Percentiles rank a stretch among this genome's conserved stretches.
Evolutionary conservation across 2,888 invertebrate genomes (phyloP).

Genomic region (Conops quadrifasciatus): DNA sequence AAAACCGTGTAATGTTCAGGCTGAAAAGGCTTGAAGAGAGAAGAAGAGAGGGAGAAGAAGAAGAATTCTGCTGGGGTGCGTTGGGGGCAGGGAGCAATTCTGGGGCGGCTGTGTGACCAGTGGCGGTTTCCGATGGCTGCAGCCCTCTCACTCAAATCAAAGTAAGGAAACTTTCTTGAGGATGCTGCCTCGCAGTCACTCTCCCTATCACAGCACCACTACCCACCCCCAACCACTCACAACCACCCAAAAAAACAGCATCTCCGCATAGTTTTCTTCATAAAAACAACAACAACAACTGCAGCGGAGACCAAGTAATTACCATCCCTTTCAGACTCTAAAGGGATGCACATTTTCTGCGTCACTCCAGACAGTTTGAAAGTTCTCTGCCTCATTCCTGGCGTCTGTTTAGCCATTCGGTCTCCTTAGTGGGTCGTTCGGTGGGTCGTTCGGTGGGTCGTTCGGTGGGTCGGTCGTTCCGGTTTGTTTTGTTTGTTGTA

Average conservation of each 20-base stretch:
- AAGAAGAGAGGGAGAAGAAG: constrained; percentile 41
- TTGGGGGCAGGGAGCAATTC: constrained; percentile 26
- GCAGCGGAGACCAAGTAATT: too few species aligned
- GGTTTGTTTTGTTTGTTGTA: not conserved
- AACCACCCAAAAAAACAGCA: too few species aligned
- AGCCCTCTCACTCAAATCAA: not conserved
- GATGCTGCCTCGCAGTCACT: not conserved
- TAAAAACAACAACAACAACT: too few species aligned
- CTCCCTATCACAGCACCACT: too few species aligned
- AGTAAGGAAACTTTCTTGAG: constrained; percentile 40
- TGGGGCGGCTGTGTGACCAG: constrained; percentile 41
- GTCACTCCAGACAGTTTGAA: too few species aligned
- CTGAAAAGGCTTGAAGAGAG: constrained; percentile 46
- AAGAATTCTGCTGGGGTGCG: constrained; percentile 33
- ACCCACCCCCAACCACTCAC: not conserved
- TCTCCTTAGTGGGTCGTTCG: too few species aligned
- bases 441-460: not conserved
- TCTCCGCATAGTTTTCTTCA: too few species aligned
- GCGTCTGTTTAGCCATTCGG: constrained; percentile 7
- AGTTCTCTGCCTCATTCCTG: not conserved
- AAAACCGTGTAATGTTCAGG: constrained; percentile 64
- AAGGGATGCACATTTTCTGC: constrained; percentile 19
- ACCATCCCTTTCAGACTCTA: too few species aligned
- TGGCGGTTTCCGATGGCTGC: constrained; percentile 29
- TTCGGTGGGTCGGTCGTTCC: constrained; percentile 8